phyloP scores from a whole-genome alignment of 1,140 invertebrate species.

The Drosophila lini region DNA sequence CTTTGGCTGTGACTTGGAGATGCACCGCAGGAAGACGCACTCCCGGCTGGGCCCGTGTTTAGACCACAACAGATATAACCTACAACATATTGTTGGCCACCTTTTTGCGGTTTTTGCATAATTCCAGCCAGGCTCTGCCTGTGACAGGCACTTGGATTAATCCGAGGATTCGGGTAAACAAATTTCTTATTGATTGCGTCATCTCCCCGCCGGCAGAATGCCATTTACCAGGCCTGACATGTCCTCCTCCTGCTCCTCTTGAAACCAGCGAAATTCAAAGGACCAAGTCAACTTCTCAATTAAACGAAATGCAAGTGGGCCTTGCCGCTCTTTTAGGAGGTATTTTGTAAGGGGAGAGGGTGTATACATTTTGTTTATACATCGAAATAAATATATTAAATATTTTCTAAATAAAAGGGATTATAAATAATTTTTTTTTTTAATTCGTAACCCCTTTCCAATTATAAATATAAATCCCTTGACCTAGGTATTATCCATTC shows the following conservation, averaged over 20 bases:
- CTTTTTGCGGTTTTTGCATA: conserved; percentile 28
- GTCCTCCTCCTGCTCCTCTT: neutral
- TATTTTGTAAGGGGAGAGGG: neutral
- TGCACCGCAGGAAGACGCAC: conserved; percentile 18
- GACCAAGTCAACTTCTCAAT: conserved; percentile 70
- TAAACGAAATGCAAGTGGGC: conserved; percentile 56
- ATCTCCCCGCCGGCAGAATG: conserved; percentile 26
- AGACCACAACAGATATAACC: conserved; percentile 37
- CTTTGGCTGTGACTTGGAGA: conserved; percentile 32
- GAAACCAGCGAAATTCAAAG: conserved; percentile 1
- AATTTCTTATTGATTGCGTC: conserved; percentile 68
- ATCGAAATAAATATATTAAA: no score
- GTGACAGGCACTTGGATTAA: conserved; percentile 27
- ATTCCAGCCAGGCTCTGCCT: conserved; percentile 1
- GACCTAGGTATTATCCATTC: neutral
- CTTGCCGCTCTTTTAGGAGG: neutral
- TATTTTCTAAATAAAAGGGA: no score
- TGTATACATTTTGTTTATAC: no score
- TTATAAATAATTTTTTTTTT: no score
- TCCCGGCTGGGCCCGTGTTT: conserved; percentile 13
- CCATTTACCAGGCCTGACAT: conserved; percentile 13
- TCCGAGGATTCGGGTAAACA: conserved; percentile 40
- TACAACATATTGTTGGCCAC: conserved; percentile 33
- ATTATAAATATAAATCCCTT: no score
- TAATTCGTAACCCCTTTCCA: accelerated